Base-by-base conservation (phyloP, 1,140 invertebrate genomes). In the Acyrthosiphon pisum region DNA sequence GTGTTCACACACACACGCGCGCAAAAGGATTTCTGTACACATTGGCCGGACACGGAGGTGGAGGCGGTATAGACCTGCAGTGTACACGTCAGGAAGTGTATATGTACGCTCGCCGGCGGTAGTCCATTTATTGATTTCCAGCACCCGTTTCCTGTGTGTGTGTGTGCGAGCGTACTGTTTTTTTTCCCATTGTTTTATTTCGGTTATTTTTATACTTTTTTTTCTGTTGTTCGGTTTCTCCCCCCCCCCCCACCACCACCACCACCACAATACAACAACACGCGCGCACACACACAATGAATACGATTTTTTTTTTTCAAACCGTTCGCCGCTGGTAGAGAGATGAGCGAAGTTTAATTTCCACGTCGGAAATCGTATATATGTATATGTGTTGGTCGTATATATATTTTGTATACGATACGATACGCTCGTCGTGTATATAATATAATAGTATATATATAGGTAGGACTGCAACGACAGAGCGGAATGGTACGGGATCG, bases 331-430 rank as follows among this genome's bases (percentile, higher is more conserved):
- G 20, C 2, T 1, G 30, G n/a, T 14, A 35, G 22, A 91, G 68
- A 91, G 68, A 92, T 84, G 91, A 92, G n/a, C 76, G 46, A 92
- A 92, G 91, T 92, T 92, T 92, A 92, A 76, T 76, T 90, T 91
- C 60, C 90, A 91, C 56, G 60, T 76, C 60, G 90, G 60, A 91
- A 92, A 92, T 81, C 91, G 46, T 91, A 48, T n/a, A 30, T 7
- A 23, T 2, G 26, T 50, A 89, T 14, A 35, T 18, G 2, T 18
- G 48, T 41, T 41, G 0, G 41, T 41, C 8, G 26, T 76, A 76
- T 50, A 18, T 50, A 50, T 50, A 50, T 50, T 18, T 50, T 50
- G 14, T 50, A 50, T 18, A 44, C 81, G 37, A 41, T 44, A 44
- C 37, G 37, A 41, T 84, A 84, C 76, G n/a, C 35, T 9, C 2